A percentile compares a stretch with the other conserved stretches of the same genome.
These are phyloP conservation scores for Megaleporinus macrocephalus DNA, from an alignment of 2,113 vertebrate genomes.

Conservation along the genomic window DNA sequence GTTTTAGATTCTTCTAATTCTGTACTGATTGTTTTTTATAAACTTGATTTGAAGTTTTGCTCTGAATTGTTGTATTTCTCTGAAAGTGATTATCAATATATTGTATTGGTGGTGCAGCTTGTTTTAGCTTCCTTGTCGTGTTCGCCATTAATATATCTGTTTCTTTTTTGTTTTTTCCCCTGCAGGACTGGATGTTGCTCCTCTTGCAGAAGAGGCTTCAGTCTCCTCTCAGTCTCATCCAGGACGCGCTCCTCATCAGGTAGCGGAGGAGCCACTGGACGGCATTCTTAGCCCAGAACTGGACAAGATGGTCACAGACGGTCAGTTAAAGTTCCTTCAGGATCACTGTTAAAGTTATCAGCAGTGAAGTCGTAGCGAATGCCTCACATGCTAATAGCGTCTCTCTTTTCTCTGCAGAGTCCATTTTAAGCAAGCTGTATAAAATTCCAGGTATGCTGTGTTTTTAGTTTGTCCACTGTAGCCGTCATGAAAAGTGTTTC, in stretches of 20 bases:
- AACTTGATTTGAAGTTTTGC: too few species aligned
- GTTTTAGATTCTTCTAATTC: too few species aligned
- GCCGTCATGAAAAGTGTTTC: not conserved
- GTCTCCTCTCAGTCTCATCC: constrained; percentile 77
- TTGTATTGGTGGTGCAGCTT: too few species aligned
- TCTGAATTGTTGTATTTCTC: too few species aligned
- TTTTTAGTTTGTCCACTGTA: not conserved
- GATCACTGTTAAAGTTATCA: too few species aligned
- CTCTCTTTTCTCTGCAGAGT: constrained; percentile 77
- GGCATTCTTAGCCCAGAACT: constrained; percentile 96
- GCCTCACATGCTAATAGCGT: too few species aligned
- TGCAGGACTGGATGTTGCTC: constrained; percentile 86
- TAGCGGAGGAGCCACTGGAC: constrained; percentile 91
- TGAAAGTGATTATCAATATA: too few species aligned
- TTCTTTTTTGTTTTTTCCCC: constrained; percentile 52
- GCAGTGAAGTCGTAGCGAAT: too few species aligned
- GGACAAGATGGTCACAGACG: constrained; percentile 99
- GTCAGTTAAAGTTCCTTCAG: constrained; percentile 76
- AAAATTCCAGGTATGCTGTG: constrained; percentile 94
- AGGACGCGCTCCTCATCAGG: constrained; percentile 80
- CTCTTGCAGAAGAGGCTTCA: constrained; percentile 82
- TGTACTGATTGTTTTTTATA: too few species aligned
- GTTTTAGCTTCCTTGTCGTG: not conserved
- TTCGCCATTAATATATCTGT: constrained; percentile 52
- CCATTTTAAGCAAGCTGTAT: constrained; percentile 95